Evolutionary conservation across 1,140 invertebrate genomes (phyloP), one percentile per base, ranked within the genome.

Genomic region (Drosophila micromelanica): DNA sequence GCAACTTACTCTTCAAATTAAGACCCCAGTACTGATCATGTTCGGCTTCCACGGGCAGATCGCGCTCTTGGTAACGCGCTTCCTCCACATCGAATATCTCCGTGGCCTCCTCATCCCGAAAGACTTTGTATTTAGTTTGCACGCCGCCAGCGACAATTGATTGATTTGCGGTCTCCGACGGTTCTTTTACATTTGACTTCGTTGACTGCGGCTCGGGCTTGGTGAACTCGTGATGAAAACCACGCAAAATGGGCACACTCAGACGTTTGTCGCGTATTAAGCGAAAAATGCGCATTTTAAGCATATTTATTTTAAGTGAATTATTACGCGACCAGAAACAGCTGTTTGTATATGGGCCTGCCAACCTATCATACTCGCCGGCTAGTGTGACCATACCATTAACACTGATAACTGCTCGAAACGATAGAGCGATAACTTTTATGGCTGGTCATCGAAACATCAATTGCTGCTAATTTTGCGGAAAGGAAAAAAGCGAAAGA

Each of bases 21-120:
- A 94, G 52, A 49, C 92, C 93, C 15, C 80, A 73, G 57, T 91
- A 93, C 65, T 91, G 91, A 86, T 94, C 92, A 20, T 42, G 92
- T 76, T 38, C 35, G 1, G 51, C 20, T 17, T 76, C 82, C 12
- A 92, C 30, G 0, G 52, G 42, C 9, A 48, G 30, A 0, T 82
- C 62, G 0, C 49, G 45, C 15, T 93, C 78, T 27, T 91, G 71
- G 52, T 93, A 87, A 30, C 90, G 92, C 84, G 95, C 95, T 78
- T 96, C 95, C 45, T 93, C 93, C 3, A 95, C 94, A 82, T 96
- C 94, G 73, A 95, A 94, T 67, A 96, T 95, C 55, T 95, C 81
- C 0, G 92, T 71, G 9, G 95, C 91, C 85, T 96, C 95, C 61
- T 93, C 92, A 78, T 96, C 95, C 1, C 93, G 78, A 51, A 91